Evolutionary conservation across 2,888 invertebrate species (phyloP), one percentile per base, ranked within the genome.

Genomic region (Lagria hirta): DNA sequence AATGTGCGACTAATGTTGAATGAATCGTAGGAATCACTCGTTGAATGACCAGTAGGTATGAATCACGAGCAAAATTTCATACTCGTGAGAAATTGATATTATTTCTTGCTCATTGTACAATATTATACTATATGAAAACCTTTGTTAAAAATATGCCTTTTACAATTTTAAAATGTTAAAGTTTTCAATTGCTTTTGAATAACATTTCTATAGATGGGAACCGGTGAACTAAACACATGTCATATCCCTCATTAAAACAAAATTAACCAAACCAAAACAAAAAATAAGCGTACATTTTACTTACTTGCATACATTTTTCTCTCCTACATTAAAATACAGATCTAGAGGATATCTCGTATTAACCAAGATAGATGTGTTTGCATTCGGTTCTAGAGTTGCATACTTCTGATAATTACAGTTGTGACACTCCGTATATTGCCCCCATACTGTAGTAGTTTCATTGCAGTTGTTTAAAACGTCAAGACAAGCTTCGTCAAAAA

Each of bases 401-500:
- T 66, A 52, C 15, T 60, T 57, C 59, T 66, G 64, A 42, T 64
- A 69, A 43, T 67, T 59, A 45, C 73, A 73, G 22, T 67, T 60
- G 38, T 67, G 62, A 54, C 73, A 73, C 46, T 72, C 70, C 10
- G 60, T 56, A 54, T 72, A 72, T 42, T 73, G 72, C 5, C 69
- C 70, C 41, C 36, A 58, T 36, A 73, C 49, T 6, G 37, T 42
- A 14, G 71, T 55, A 22, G 45, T 50, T 10, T 55, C 44, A 36
- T 60, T 58, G 2, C 66, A 36, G 2, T 40, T 49, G 52, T 71
- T 72, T n/a, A 53, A 26, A 32, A 73, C 61, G 52, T 72, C 69
- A 24, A 73, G 36, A 54, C 73, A 73, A 14, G 72, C 72, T 46
- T 72, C 71, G 55, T 73, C 73, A 43, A 64, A 70, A 8, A 57